phyloP scores from a whole-genome alignment of 2,888 invertebrate genomes.

The Agonopterix alstromeriana region DNA sequence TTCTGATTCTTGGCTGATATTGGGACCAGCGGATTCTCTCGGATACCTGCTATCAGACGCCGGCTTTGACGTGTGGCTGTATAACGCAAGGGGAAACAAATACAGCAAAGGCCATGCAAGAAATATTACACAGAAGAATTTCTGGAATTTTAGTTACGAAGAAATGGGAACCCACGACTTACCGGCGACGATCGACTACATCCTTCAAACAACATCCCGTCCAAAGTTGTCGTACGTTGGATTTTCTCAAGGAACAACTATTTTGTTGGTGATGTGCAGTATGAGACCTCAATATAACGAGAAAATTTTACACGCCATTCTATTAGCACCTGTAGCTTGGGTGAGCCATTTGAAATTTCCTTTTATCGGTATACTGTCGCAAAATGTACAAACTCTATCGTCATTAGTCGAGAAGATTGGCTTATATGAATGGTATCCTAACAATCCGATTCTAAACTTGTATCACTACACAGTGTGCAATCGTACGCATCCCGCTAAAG shows the following conservation, averaged over 20 bases:
- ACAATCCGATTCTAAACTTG: slow-evolving; percentile 28
- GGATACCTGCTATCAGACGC: slow-evolving; percentile 46
- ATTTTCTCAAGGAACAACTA: slow-evolving; percentile 61
- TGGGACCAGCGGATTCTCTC: slow-evolving; percentile 46
- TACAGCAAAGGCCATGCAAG: slow-evolving; percentile 48
- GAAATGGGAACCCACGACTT: slow-evolving; percentile 60
- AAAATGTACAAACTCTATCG: slow-evolving; percentile 27
- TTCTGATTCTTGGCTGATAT: slow-evolving; percentile 59
- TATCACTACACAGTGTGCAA: slow-evolving; percentile 45
- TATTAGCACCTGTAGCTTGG: slow-evolving; percentile 58
- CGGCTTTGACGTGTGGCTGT: slow-evolving; percentile 60
- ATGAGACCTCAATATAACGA: slow-evolving; percentile 48
- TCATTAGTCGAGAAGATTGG: slow-evolving; percentile 29
- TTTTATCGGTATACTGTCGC: slow-evolving; percentile 35
- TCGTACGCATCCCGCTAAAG: slow-evolving; percentile 24
- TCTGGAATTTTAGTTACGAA: slow-evolving; percentile 61
- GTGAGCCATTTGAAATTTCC: slow-evolving; percentile 38
- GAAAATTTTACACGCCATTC: slow-evolving; percentile 50
- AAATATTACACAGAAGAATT: slow-evolving; percentile 33
- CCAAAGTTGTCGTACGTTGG: slow-evolving; percentile 51
- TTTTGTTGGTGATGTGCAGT: slow-evolving; percentile 56
- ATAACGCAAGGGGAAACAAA: slow-evolving; percentile 57
- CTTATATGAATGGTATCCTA: slow-evolving; percentile 46
- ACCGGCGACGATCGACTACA: slow-evolving; percentile 52
- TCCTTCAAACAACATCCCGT: slow-evolving; percentile 32